phyloP scores from a whole-genome alignment of 2,797 vertebrate species.

The Pipistrellus pygmaeus region DNA sequence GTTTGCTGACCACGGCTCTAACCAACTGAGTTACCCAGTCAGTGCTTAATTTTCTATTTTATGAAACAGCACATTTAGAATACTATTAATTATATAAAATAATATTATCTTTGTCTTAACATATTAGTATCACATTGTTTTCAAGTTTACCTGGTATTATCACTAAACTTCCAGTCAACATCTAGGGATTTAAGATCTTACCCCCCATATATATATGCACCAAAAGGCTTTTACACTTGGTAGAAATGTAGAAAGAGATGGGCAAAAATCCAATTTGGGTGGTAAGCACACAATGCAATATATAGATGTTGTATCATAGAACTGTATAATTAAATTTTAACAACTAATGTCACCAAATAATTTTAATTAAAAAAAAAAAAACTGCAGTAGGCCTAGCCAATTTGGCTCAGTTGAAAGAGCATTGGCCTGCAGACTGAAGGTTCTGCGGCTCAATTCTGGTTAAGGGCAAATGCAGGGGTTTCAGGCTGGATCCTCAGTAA shows the following conservation, averaged over 20 bases:
- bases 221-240: not conserved
- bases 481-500: no score
- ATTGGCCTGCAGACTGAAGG: no score
- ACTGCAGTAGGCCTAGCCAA: not conserved
- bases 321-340: not conserved
- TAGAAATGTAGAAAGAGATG: not conserved
- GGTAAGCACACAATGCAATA: not conserved
- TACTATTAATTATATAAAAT: not conserved
- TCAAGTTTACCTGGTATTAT: not conserved
- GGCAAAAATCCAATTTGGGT: not conserved
- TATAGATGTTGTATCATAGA: not conserved
- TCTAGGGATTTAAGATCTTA: not conserved
- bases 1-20: not conserved
- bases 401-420: no score
- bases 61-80: not conserved
- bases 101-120: not conserved
- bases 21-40: not conserved
- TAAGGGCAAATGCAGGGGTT: no score
- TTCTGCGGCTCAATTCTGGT: no score
- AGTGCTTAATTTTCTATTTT: not conserved
- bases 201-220: not conserved
- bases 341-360: not conserved
- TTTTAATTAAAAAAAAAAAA: no score
- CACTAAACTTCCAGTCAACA: not conserved
- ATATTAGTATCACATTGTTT: not conserved